Percentiles rank a stretch among this genome's conserved stretches.
phyloP scores from a whole-genome alignment of 2,113 vertebrate species.

The Mugil cephalus region DNA sequence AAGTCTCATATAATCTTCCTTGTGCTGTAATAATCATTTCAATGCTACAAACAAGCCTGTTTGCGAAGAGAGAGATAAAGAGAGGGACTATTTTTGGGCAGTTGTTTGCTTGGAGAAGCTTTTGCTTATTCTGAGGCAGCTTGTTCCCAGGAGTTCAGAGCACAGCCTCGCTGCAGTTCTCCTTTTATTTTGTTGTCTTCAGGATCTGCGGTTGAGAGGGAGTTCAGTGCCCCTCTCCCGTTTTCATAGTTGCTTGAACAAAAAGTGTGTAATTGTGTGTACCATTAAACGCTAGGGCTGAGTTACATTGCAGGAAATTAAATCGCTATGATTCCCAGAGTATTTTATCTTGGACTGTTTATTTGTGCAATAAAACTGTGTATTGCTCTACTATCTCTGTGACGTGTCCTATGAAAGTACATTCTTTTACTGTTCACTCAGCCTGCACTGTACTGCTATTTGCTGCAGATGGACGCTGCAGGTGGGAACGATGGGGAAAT shows the following conservation, averaged over 20 bases:
- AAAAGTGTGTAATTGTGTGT: slow-evolving; percentile 62
- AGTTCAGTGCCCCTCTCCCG: slow-evolving; percentile 71
- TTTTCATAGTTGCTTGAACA: slow-evolving; percentile 55
- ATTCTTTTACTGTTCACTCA: slow-evolving; percentile 60
- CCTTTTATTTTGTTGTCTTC: slow-evolving; percentile 80
- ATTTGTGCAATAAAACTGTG: slow-evolving; percentile 47
- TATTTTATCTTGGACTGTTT: slow-evolving; percentile 56
- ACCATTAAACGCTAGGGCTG: slow-evolving; percentile 48
- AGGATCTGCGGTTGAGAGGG: slow-evolving; percentile 73
- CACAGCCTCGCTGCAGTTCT: slow-evolving; percentile 68
- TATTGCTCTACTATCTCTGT: slow-evolving; percentile 49
- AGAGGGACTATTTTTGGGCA: slow-evolving; percentile 82
- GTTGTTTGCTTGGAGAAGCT: slow-evolving; percentile 82
- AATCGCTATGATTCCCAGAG: slow-evolving; percentile 70
- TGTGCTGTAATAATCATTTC: slow-evolving; percentile 76
- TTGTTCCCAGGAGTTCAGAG: slow-evolving; percentile 81
- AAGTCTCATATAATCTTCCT: slow-evolving; percentile 64
- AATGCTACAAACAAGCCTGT: slow-evolving; percentile 74
- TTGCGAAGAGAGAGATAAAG: slow-evolving; percentile 75
- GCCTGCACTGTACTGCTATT: slow-evolving; percentile 65
- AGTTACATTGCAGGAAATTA: slow-evolving; percentile 46
- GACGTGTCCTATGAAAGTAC: slow-evolving; percentile 55
- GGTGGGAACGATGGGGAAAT: slow-evolving; percentile 66
- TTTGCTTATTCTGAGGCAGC: slow-evolving; percentile 79
- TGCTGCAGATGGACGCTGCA: slow-evolving; percentile 42